Conservation (phyloP, 2,888 invertebrate genomes). For the Tortricodes alternella region DNA sequence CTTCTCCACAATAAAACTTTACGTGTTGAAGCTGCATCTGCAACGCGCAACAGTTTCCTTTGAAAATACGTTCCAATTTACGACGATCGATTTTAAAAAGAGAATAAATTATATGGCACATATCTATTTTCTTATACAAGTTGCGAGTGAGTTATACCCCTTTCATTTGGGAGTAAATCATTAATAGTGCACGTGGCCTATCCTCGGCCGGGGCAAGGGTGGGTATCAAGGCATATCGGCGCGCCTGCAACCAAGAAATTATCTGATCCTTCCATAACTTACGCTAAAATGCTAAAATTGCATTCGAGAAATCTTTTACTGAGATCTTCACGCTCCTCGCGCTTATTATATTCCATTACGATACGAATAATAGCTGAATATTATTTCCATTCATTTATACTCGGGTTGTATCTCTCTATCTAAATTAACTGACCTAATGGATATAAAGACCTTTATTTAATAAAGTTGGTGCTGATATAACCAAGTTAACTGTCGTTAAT, state of each 20-base stretch:
- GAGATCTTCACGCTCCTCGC: constrained; percentile 77
- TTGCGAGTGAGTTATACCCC: neutral
- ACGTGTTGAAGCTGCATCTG: neutral
- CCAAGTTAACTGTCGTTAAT: constrained; percentile 16
- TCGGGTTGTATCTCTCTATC: constrained; percentile 51
- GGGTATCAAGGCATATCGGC: constrained; percentile 67
- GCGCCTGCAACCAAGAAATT: constrained; percentile 66
- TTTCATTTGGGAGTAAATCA: neutral
- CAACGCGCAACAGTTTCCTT: neutral
- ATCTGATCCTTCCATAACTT: constrained; percentile 79
- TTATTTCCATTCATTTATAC: constrained; percentile 59
- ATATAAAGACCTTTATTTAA: constrained; percentile 43
- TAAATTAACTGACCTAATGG: constrained; percentile 55
- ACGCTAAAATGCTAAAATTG: constrained; percentile 78
- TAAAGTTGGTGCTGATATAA: constrained; percentile 32
- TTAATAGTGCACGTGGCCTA: constrained; percentile 6
- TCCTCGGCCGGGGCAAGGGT: constrained; percentile 45
- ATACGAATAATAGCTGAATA: constrained; percentile 74
- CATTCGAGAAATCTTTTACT: constrained; percentile 74
- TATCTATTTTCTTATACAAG: neutral
- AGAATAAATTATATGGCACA: neutral
- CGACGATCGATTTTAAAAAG: neutral
- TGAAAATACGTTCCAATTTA: neutral
- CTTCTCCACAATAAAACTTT: constrained; percentile 1
- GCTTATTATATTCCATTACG: constrained; percentile 79